These are phyloP conservation scores for Aegypius monachus DNA, from an alignment of 2,113 vertebrate genomes.

Conservation along the genomic window DNA sequence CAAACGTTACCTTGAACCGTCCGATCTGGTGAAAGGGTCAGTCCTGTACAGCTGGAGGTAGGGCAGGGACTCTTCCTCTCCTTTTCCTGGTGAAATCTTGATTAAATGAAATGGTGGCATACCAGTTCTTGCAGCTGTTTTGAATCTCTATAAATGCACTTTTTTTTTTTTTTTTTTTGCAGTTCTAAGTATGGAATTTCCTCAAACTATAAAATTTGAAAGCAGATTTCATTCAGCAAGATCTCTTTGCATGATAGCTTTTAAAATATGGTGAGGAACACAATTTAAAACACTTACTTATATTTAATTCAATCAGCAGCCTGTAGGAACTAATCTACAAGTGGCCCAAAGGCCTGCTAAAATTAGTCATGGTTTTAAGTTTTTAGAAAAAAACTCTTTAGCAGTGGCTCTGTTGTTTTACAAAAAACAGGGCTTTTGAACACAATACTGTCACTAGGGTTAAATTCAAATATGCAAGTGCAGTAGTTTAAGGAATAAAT, in stretches of 20 bases:
- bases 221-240: neutral
- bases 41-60: neutral
- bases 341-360: neutral
- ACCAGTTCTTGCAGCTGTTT: neutral
- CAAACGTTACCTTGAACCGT: neutral
- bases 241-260: neutral
- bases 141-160: neutral
- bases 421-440: neutral
- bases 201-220: conserved; percentile 1
- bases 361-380: neutral
- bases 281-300: neutral
- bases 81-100: neutral
- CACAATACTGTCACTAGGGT: neutral
- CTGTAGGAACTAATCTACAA: neutral
- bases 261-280: neutral
- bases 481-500: conserved; percentile 46
- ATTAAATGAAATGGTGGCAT: neutral
- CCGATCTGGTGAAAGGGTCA: neutral
- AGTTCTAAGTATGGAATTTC: neutral
- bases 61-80: neutral
- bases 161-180: neutral
- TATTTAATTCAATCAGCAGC: neutral
- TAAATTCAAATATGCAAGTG: conserved; percentile 39
- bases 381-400: neutral
- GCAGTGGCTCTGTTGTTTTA: neutral